These are phyloP conservation scores for Caranx ignobilis DNA, from an alignment of 2,113 vertebrate species.

Conservation along the genomic window DNA sequence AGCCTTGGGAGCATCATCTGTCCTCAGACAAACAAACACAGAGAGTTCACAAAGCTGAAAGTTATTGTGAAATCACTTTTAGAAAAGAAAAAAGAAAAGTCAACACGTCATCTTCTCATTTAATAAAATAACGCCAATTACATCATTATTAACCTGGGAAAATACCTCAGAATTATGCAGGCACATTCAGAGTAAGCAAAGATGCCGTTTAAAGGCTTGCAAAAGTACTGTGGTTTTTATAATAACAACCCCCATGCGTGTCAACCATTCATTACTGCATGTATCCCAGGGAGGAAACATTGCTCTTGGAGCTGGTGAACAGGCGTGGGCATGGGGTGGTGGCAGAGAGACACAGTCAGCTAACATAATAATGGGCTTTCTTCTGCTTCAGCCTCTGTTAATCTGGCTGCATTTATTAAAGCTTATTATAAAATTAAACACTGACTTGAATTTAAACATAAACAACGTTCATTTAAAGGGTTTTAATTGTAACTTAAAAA, in stretches of 20 bases:
- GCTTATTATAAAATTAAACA: conserved; percentile 3
- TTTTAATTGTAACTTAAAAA: not conserved
- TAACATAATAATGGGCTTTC: conserved; percentile 41
- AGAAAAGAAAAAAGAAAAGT: not conserved
- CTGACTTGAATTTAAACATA: not conserved
- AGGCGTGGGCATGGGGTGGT: conserved; percentile 28
- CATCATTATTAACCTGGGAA: not conserved
- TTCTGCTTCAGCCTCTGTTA: not conserved
- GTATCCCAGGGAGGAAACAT: conserved; percentile 25
- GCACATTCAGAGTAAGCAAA: conserved; percentile 8
- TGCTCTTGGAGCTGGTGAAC: conserved; percentile 19
- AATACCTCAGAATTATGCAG: conserved; percentile 14
- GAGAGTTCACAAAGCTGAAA: conserved; percentile 60
- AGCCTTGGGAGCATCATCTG: conserved; percentile 78
- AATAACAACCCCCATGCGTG: conserved; percentile 40
- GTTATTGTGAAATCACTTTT: conserved; percentile 24
- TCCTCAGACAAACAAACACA: conserved; percentile 79
- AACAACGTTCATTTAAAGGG: not conserved
- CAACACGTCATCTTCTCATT: conserved; percentile 7
- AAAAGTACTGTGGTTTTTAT: conserved; percentile 26
- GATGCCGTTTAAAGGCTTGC: conserved; percentile 26
- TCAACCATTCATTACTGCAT: conserved; percentile 62
- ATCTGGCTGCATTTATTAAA: conserved; percentile 18
- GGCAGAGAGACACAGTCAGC: conserved; percentile 23
- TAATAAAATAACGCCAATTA: conserved; percentile 43